Evolutionary conservation across 2,113 vertebrate genomes (phyloP).

Genomic region (Oreochromis aureus): DNA sequence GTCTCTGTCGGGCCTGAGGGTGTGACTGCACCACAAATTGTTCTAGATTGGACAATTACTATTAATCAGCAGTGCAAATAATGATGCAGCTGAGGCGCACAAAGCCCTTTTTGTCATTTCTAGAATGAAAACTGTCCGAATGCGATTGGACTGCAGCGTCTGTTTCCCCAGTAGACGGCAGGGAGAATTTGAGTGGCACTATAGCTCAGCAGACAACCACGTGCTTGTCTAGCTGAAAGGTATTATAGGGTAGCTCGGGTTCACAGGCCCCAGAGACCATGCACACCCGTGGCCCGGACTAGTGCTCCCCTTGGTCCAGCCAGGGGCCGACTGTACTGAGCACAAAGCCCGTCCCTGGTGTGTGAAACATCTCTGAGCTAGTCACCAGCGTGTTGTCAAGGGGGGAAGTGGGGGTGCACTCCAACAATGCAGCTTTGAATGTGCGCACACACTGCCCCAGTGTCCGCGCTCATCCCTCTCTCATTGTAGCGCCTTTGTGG

Average conservation of each 20-base stretch:
- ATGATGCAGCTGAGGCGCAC: conserved; percentile 14
- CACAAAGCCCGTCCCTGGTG: conserved; percentile 46
- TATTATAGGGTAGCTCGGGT: conserved; percentile 31
- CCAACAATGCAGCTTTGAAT: conserved; percentile 74
- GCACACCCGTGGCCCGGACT: not conserved
- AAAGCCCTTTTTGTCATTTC: conserved; percentile 19
- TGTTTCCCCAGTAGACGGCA: not conserved
- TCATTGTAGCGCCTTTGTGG: conserved; percentile 70
- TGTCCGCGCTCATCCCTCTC: conserved; percentile 70
- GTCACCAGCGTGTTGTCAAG: conserved; percentile 62
- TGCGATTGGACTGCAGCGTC: not conserved
- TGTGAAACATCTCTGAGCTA: conserved; percentile 53
- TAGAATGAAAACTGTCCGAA: not conserved
- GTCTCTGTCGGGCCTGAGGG: conserved; percentile 10
- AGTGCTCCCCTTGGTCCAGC: not conserved
- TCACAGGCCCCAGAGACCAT: conserved; percentile 15
- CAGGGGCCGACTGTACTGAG: conserved; percentile 13
- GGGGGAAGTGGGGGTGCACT: conserved; percentile 49
- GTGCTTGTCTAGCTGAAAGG: conserved; percentile 24
- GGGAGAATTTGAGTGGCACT: conserved; percentile 4
- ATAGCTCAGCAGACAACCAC: conserved; percentile 39
- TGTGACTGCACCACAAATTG: conserved; percentile 32
- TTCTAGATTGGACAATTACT: conserved; percentile 47
- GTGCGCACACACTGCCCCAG: conserved; percentile 61
- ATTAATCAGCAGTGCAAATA: conserved; percentile 41